Base-by-base conservation (phyloP, 2,888 invertebrate species). In the Apotomis betuletana region DNA sequence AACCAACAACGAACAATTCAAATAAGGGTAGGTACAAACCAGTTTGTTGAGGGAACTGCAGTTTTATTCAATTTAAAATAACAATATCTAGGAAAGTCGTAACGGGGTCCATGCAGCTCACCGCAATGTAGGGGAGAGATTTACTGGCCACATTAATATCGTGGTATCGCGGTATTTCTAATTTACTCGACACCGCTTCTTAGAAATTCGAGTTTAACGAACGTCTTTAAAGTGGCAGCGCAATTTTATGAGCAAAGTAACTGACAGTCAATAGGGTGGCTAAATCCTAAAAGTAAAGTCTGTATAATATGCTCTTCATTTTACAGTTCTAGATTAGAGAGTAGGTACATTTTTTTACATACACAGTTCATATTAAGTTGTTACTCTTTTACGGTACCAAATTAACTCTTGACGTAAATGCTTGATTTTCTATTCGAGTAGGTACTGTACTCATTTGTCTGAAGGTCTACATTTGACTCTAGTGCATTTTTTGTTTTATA, bases 61-160 rank as follows among this genome's bases (percentile, higher is more conserved):
- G 0, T 65, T 44, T 58, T 52, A 44, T 57, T 13, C 52, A 46
- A 62, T 44, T 59, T 46, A 44, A 49, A 62, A 63, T 58, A 46
- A 59, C 27, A 58, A 13, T 68, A 63, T 68, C 44, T 46, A 46
- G 51, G 58, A 65, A 65, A 65, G 15, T 65, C 60, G 54, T 65
- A 67, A 54, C 58, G 51, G n/a, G 38, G 38, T 51, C 54, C 52
- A 72, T 68, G 72, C 72, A 67, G 13, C 57, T 58, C 63, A 68
- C 67, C 62, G 72, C 63, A 68, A 54, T 58, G 60, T 61, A 41
- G 63, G 67, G 71, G 54, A 54, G 51, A 68, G 72, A 72, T 72
- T 72, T 67, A 72, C 68, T 59, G 58, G 46, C 65, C 67, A 65
- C 76, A 75, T 75, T 76, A 75, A 76, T 74, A 75, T 75, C 68